Evolutionary conservation across 2,888 invertebrate species (phyloP).

Genomic region (Cheilosia variabilis): DNA sequence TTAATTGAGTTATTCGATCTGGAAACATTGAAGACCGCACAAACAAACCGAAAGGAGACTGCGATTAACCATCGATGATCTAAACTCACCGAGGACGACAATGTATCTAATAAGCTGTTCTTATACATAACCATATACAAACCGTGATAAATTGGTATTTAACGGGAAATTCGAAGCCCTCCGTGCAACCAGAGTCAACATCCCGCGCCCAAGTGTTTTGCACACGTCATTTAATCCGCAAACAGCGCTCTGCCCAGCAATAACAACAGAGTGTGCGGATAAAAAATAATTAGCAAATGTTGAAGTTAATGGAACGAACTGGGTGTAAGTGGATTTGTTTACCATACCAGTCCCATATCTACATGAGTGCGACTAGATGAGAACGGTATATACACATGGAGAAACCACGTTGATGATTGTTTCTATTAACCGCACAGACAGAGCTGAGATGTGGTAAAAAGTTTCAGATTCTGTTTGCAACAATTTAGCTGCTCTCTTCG

Average conservation of each 20-base stretch:
- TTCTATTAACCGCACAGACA: constrained; percentile 41
- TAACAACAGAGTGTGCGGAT: constrained; percentile 9
- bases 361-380: constrained; percentile 6
- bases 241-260: constrained; percentile 1
- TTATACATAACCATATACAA: constrained; percentile 62
- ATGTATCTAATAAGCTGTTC: constrained; percentile 62
- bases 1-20: constrained; percentile 70
- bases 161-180: constrained; percentile 51
- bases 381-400: not conserved
- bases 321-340: constrained; percentile 37
- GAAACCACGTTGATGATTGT: constrained; percentile 47
- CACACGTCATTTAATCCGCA: constrained; percentile 67
- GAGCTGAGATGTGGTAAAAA: constrained; percentile 45
- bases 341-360: not conserved
- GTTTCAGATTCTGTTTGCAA: constrained; percentile 35
- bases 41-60: constrained; percentile 54
- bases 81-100: constrained; percentile 36
- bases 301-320: constrained; percentile 48
- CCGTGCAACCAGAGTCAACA: constrained; percentile 44
- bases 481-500: constrained; percentile 7
- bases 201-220: constrained; percentile 53
- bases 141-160: constrained; percentile 59
- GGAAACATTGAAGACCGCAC: constrained; percentile 52
- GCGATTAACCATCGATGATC: constrained; percentile 21
- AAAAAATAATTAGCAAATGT: constrained; percentile 64